Percentiles rank a stretch among this genome's conserved stretches.
Conservation (phyloP, 2,797 vertebrate genomes). For the Harpagifer antarcticus region DNA sequence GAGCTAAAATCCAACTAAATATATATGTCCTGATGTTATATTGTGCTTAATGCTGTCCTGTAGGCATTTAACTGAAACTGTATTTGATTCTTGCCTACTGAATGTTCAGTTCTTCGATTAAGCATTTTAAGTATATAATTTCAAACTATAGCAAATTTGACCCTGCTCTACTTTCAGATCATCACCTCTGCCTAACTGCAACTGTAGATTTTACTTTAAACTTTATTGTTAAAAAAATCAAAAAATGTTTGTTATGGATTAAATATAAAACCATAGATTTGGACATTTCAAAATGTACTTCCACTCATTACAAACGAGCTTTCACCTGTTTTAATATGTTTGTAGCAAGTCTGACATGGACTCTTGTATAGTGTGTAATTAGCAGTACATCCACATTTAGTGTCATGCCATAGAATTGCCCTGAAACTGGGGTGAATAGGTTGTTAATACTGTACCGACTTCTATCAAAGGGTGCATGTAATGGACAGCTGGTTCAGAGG, state of each 20-base stretch:
- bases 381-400: conserved; percentile 9
- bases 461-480: conserved; percentile 22
- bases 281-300: not conserved
- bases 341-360: not conserved
- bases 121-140: not conserved
- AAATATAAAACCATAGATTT: not conserved
- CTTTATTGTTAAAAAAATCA: not conserved
- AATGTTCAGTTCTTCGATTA: not conserved
- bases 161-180: not conserved
- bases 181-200: not conserved
- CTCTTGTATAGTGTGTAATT: not conserved
- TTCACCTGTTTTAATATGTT: not conserved
- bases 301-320: not conserved
- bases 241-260: not conserved
- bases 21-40: not conserved
- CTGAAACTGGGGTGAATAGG: not conserved
- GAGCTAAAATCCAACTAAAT: not conserved
- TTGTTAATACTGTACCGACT: not conserved
- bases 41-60: not conserved
- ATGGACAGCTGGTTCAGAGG: conserved; percentile 10
- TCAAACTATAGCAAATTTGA: not conserved
- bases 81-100: not conserved
- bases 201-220: not conserved
- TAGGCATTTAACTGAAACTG: not conserved
- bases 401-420: not conserved